phyloP scores from a whole-genome alignment of 2,888 invertebrate species.

The Ichneumon xanthorius region DNA sequence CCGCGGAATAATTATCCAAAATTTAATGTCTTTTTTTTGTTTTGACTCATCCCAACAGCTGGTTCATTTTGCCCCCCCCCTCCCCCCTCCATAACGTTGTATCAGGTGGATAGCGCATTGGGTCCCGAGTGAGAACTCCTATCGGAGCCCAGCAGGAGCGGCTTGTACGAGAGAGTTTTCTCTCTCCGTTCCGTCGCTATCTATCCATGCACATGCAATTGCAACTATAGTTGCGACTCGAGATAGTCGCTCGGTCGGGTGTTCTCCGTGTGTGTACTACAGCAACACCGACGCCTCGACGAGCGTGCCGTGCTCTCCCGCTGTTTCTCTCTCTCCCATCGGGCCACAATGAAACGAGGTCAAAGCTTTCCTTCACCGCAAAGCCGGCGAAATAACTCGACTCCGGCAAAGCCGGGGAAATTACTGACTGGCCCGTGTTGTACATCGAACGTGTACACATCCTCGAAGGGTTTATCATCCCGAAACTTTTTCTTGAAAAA shows the following conservation, averaged over 20 bases:
- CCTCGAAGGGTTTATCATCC: constrained; percentile 5
- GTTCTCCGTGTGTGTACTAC: not conserved
- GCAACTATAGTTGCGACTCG: not conserved
- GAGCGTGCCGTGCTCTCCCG: not conserved
- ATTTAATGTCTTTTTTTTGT: no score
- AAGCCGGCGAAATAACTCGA: constrained; percentile 62
- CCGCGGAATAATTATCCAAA: no score
- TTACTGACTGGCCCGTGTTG: constrained; percentile 55
- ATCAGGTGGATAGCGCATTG: not conserved
- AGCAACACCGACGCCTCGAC: constrained; percentile 1
- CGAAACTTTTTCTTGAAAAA: constrained; percentile 11
- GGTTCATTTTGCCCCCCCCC: no score
- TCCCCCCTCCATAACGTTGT: not conserved
- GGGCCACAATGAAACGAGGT: constrained; percentile 68
- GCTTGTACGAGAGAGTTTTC: not conserved
- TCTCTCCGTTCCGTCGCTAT: not conserved
- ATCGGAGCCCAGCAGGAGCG: not conserved
- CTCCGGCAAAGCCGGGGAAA: constrained; percentile 65
- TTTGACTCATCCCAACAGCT: no score
- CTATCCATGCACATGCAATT: constrained; percentile 9
- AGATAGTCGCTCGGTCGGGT: not conserved
- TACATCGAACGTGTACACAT: not conserved
- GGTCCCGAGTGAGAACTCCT: not conserved
- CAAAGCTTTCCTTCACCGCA: constrained; percentile 70
- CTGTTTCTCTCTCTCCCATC: constrained; percentile 37